phyloP scores from a whole-genome alignment of 2,888 invertebrate species.

The Bhutanitis thaidina region DNA sequence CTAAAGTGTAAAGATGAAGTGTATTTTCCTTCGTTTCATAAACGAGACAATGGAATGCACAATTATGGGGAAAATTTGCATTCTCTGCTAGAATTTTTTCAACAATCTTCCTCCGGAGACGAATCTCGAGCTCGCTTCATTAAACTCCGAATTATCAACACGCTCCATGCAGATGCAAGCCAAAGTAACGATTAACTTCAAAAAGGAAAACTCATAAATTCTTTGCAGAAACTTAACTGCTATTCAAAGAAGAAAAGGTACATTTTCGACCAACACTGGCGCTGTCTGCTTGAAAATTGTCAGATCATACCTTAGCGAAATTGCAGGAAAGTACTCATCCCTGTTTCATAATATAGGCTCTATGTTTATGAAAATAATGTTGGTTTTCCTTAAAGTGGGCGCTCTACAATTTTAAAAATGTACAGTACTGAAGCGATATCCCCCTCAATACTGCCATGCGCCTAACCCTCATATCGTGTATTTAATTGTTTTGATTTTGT shows the following conservation, averaged over 20 bases:
- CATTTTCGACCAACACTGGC: conserved; percentile 53
- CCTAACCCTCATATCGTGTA: conserved; percentile 55
- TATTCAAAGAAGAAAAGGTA: conserved; percentile 42
- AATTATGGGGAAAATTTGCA: conserved; percentile 73
- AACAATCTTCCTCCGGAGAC: conserved; percentile 65
- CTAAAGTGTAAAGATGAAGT: conserved; percentile 25
- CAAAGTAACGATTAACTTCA: conserved; percentile 59
- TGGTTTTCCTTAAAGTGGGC: neutral
- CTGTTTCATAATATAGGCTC: conserved; percentile 35
- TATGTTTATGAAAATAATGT: conserved; percentile 27
- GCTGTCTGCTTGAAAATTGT: conserved; percentile 54
- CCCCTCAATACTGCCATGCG: conserved; percentile 46
- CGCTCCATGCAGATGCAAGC: conserved; percentile 55
- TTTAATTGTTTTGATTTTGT: conserved; percentile 75
- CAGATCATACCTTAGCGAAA: conserved; percentile 64
- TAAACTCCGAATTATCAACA: conserved; percentile 75
- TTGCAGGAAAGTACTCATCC: conserved; percentile 51
- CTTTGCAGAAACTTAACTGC: conserved; percentile 32
- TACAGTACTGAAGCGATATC: conserved; percentile 49
- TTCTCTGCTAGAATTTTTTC: conserved; percentile 66
- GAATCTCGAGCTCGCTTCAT: conserved; percentile 68
- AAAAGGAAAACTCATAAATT: conserved; percentile 37
- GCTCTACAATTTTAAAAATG: conserved; percentile 17
- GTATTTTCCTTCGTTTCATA: conserved; percentile 54
- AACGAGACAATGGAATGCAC: conserved; percentile 72